Evolutionary conservation across 1,140 invertebrate species (phyloP).

Genomic region (Bombus pascuorum): DNA sequence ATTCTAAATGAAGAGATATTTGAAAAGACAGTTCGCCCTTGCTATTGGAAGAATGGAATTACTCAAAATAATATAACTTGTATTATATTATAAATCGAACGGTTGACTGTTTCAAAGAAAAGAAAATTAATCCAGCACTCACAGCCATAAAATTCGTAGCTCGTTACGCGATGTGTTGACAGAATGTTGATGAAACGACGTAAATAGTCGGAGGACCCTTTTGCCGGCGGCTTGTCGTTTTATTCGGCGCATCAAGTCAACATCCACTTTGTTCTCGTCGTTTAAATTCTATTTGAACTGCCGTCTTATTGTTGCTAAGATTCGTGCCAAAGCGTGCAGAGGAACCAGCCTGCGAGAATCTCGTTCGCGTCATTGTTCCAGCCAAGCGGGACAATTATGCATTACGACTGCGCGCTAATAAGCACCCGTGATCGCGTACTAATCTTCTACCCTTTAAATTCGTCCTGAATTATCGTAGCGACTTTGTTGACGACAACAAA

Average conservation of each 20-base stretch:
- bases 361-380: conserved; percentile 37
- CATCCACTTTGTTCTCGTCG: conserved; percentile 9
- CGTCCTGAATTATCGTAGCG: not conserved
- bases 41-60: too few relatives aligned
- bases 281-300: conserved; percentile 41
- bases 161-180: too few relatives aligned
- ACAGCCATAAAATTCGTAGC: not conserved
- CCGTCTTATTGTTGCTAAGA: conserved; percentile 24
- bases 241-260: conserved; percentile 29
- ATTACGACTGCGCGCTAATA: conserved; percentile 41
- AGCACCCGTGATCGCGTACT: conserved; percentile 11
- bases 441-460: conserved; percentile 27
- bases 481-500: not conserved
- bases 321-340: not conserved
- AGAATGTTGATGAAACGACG: not conserved
- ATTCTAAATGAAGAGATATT: too few relatives aligned
- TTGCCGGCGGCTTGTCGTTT: not conserved
- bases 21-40: too few relatives aligned
- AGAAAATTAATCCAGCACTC: not conserved
- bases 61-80: too few relatives aligned
- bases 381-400: conserved; percentile 29
- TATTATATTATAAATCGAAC: too few relatives aligned
- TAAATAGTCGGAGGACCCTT: conserved; percentile 6
- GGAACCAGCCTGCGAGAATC: conserved; percentile 1
- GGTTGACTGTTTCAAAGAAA: not conserved